Evolutionary conservation across 2,113 vertebrate genomes (phyloP).

Genomic region (Gasterosteus aculeatus): DNA sequence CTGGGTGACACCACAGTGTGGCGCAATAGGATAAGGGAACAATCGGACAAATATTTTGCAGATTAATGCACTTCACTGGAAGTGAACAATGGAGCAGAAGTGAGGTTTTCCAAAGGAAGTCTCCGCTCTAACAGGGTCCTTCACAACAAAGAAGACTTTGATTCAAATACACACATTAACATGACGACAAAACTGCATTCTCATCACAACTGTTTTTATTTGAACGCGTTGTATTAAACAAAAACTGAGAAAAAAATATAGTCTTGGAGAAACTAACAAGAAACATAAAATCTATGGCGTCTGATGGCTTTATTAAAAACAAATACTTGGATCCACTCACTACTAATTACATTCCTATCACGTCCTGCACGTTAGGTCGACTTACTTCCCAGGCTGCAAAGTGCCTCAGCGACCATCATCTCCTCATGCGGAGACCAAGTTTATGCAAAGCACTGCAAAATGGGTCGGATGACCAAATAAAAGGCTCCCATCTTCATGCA

Average conservation of each 20-base stretch:
- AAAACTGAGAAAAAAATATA: background rate
- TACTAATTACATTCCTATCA: background rate
- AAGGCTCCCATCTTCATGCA: slow-evolving; percentile 52
- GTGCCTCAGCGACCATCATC: slow-evolving; percentile 24
- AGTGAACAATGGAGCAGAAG: slow-evolving; percentile 65
- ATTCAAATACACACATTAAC: slow-evolving; percentile 23
- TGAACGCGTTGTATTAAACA: background rate
- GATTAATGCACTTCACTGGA: slow-evolving; percentile 55
- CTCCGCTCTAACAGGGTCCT: slow-evolving; percentile 28
- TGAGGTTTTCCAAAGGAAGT: slow-evolving; percentile 37
- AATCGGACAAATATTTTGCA: slow-evolving; percentile 28
- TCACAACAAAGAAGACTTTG: slow-evolving; percentile 39
- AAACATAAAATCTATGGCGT: background rate
- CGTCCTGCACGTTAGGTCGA: background rate
- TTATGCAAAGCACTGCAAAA: slow-evolving; percentile 41
- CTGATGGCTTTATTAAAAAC: background rate
- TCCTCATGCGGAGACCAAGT: slow-evolving; percentile 14
- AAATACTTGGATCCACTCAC: background rate
- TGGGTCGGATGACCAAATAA: slow-evolving; percentile 61
- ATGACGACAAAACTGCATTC: background rate
- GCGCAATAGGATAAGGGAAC: slow-evolving; percentile 74
- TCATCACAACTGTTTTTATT: background rate
- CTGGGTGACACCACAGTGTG: slow-evolving; percentile 65
- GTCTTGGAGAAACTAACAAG: background rate
- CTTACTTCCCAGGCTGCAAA: slow-evolving; percentile 18